Conservation (phyloP, 2,888 invertebrate species). For the Leucania comma region DNA sequence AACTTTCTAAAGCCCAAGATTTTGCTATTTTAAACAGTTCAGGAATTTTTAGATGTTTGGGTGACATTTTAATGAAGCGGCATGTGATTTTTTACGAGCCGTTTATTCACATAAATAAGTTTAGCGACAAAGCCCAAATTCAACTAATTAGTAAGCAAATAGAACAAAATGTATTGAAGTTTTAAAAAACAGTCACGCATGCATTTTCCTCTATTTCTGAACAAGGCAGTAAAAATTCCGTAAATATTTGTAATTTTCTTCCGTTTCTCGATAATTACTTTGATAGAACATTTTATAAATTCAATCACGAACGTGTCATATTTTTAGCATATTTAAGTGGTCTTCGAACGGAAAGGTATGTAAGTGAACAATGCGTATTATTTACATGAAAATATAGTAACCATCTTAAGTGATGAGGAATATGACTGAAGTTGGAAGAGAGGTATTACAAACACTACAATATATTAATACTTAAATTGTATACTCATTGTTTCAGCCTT, state of each 20-base stretch:
- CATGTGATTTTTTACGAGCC: neutral
- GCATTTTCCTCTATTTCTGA: conserved; percentile 6
- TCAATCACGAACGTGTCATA: conserved; percentile 34
- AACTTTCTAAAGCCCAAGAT: neutral
- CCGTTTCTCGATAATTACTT: conserved; percentile 44
- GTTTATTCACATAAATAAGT: neutral
- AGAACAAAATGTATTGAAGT: neutral
- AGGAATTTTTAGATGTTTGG: neutral
- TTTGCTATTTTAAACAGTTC: neutral
- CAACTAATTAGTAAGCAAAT: neutral
- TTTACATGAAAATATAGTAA: neutral
- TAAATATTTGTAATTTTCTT: conserved; percentile 31
- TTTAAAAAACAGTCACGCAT: neutral
- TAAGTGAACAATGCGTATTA: neutral
- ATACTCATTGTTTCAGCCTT: no score
- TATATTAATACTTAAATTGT: no score
- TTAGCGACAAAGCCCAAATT: neutral
- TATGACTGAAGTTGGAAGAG: neutral
- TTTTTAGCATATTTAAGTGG: conserved; percentile 4
- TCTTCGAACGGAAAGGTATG: neutral
- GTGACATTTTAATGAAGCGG: neutral
- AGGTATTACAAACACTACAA: no score
- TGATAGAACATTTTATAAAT: conserved; percentile 34
- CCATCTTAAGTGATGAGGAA: neutral
- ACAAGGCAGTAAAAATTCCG: conserved; percentile 20